These are phyloP conservation scores for Indicator indicator DNA, from an alignment of 2,113 vertebrate species.

Conservation along the genomic window DNA sequence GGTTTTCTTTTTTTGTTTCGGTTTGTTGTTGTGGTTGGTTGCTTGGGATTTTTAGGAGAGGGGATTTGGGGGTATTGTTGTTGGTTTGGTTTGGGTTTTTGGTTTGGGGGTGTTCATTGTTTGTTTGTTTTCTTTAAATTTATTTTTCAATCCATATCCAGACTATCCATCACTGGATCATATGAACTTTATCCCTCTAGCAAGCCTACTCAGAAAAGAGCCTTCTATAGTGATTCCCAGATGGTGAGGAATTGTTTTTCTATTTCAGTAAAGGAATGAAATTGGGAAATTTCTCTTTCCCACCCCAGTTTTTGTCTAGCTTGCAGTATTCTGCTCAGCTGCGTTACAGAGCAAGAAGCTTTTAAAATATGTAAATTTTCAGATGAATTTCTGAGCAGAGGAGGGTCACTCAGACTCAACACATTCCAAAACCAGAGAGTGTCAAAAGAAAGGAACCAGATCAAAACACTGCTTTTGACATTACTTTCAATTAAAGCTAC, in stretches of 20 bases:
- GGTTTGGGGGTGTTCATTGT: too few relatives aligned
- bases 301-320: conserved; percentile 60
- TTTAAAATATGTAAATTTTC: conserved; percentile 64
- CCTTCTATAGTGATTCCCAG: conserved; percentile 29
- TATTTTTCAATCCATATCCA: background rate
- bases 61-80: too few relatives aligned
- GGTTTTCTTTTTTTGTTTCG: too few relatives aligned
- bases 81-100: too few relatives aligned
- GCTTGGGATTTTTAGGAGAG: too few relatives aligned
- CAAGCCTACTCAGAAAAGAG: conserved; percentile 39
- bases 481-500: conserved; percentile 75
- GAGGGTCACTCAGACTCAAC: conserved; percentile 57
- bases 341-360: conserved; percentile 47
- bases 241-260: conserved; percentile 48
- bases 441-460: conserved; percentile 68
- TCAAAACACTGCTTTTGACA: conserved; percentile 64
- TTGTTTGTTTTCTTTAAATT: background rate
- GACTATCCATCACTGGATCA: background rate
- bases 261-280: conserved; percentile 56
- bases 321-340: conserved; percentile 50
- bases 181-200: conserved; percentile 33
- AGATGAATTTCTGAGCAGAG: conserved; percentile 53
- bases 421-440: conserved; percentile 56
- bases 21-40: too few relatives aligned
- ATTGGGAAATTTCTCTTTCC: conserved; percentile 55